Evolutionary conservation across 2,888 invertebrate genomes (phyloP), one percentile per base, ranked within the genome.

Genomic region (Epinotia ramella): DNA sequence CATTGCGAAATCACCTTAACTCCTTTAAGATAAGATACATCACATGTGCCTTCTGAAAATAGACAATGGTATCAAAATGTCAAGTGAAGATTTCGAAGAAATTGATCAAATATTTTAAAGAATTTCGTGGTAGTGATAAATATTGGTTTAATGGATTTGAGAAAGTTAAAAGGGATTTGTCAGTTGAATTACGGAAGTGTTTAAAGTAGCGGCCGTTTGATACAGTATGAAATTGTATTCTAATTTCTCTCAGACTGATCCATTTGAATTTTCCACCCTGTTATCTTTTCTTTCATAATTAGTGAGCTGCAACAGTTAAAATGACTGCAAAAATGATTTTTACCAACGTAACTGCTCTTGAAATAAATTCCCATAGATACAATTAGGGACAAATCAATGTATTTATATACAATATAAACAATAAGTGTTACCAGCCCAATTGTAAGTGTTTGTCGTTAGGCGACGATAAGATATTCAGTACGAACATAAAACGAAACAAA

Each of bases 61-160:
- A 56, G n/a, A 60, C n/a, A 40, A 16, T n/a, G 11, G 57, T 66
- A 66, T 75, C 70, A 60, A 71, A 66, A 53, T 66, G 75, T 60
- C 65, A 57, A 49, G 63, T 12, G 16, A 63, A 33, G n/a, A 18
- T 75, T 40, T 75, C 75, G 49, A 24, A 70, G 75, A 75, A 74
- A 20, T 33, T 20, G 33, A 65, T 65, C 12, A n/a, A 60, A 71
- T 44, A 12, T 53, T 75, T 70, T 74, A 59, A 44, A 49, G 9
- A 66, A 12, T 13, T 75, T 75, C 75, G 40, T 2, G n/a, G 75
- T 75, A 75, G 53, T 53, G 13, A 75, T 75, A 70, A 75, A 70
- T 70, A 65, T 33, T 24, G 12, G 9, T 49, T 70, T 53, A 59
- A 59, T 49, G 49, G 62, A 46, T 46, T 56, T 33, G 18, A 40